Conservation (phyloP, 2,888 invertebrate species). For the Phortica okadai region DNA sequence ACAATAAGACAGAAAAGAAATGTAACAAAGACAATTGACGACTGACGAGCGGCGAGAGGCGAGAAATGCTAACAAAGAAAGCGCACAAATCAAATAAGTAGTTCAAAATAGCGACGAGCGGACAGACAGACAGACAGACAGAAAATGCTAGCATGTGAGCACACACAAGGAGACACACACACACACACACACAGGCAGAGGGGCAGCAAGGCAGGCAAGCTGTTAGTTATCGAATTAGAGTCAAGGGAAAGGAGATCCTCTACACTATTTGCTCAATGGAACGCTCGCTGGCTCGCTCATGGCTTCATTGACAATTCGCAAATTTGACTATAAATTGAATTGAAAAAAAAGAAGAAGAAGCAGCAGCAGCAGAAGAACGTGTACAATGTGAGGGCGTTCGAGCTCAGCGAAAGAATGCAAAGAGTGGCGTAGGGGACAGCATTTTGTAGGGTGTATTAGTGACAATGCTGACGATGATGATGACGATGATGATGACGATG, state of each 20-base stretch:
- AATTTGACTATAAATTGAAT: constrained; percentile 23
- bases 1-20: constrained; percentile 33
- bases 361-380: not conserved
- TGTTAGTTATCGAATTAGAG: not conserved
- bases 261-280: not conserved
- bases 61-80: constrained; percentile 33
- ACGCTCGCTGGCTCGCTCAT: not conserved
- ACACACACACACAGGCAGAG: not conserved
- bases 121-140: constrained; percentile 1
- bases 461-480: too few relatives aligned
- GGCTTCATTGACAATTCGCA: not conserved
- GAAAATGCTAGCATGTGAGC: not conserved
- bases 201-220: not conserved
- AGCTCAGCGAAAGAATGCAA: too few relatives aligned
- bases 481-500: too few relatives aligned
- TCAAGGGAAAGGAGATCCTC: not conserved
- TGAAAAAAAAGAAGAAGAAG: not conserved
- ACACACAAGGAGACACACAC: not conserved
- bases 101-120: constrained; percentile 16
- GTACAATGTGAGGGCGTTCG: too few relatives aligned
- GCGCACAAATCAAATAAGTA: constrained; percentile 39
- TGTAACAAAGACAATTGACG: not conserved
- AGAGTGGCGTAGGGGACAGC: too few relatives aligned
- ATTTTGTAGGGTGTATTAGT: too few relatives aligned
- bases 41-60: not conserved